Evolutionary conservation across 2,797 vertebrate genomes (phyloP), one percentile per base, ranked within the genome.

Genomic region (Hemibagrus guttatus): DNA sequence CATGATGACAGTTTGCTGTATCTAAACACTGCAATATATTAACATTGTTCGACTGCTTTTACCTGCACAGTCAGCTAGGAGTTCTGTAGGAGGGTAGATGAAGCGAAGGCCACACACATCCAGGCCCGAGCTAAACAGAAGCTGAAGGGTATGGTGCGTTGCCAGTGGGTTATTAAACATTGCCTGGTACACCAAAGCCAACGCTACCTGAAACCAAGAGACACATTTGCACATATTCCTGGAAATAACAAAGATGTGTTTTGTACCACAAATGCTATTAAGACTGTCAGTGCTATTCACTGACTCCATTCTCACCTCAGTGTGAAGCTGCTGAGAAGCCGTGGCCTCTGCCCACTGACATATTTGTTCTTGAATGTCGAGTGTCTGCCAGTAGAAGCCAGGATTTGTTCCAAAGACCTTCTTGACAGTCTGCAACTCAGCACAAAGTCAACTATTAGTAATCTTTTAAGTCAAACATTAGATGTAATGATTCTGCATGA

Each of bases 311-410:
- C 83, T 89, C 84, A 91, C 94, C 94, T 96, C 93, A 0, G 89
- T 95, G 87, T 95, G 93, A 52, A 59, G 64, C 49, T 93, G 91
- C 28, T 86, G 88, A 84, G 89, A 90, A 83, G 88, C 71, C 81
- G 89, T 81, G 0, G 90, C 89, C 81, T 92, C 84, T 91, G 90
- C 89, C 4, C 85, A 85, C 79, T 93, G 92, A 90, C 94, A 96
- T 85, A 90, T 89, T 88, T 89, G 21, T 83, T 94, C 95, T 88
- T 89, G 89, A 8, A 93, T 94, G 92, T 95, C 93, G 82, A 93
- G 63, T 8, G 94, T 95, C 91, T 96, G 95, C 75, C 95, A 96
- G 90, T 92, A 95, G 93, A 96, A 95, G 75, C 94, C 94, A 86
- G 52, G 75, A 78, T 58, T 94, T 78, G 87, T 81, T 0, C 86